Base-by-base conservation (phyloP, 2,888 invertebrate genomes). In the Emesis russula region DNA sequence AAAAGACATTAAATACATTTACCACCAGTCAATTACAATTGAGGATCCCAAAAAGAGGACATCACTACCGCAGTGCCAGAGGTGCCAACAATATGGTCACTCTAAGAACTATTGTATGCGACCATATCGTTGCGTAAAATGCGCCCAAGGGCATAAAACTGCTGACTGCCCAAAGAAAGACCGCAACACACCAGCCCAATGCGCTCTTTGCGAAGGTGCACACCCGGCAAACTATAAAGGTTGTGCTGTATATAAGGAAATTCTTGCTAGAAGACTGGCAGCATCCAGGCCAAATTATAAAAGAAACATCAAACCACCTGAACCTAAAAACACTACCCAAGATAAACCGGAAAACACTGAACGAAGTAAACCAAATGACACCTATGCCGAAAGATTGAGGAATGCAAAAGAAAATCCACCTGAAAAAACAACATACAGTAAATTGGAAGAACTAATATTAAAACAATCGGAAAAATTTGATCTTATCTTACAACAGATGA, bases 1-100 rank as follows among this genome's bases (percentile, higher is more conserved):
- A 0, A 93, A 90, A 85, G 66, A 85, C 0, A 76, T 90, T 1
- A 89, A 86, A 66, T 53, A 41, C 25, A 90, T 92, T 0, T 88
- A 90, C 18, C 83, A 92, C 33, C 92, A 91, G 36, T 3, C 9
- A 15, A 76, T 93, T 4, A 81, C 25, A 0, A 93, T 92, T n/a
- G 92, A 93, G 84, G 91, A 94, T 33, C 91, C 91, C 0, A 86
- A 77, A 48, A 94, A 92, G 66, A 81, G 33, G 41, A 92, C 48
- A 11, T 53, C 83, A 3, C 66, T 92, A 2, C 74, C 81, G 2
- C 93, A 93, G 63, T 93, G 94, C 66, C 88, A 87, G 33, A 80
- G 89, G 36, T 94, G 93, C 53, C 93, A 94, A 44, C 93, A 94
- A 79, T 92, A 92, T 80, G 90, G 90, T 0, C 91, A 88, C 33